Percentiles rank a stretch among this genome's conserved stretches.
These are phyloP conservation scores for Poicephalus meyeri DNA, from an alignment of 2,113 vertebrate species.

Conservation along the genomic window DNA sequence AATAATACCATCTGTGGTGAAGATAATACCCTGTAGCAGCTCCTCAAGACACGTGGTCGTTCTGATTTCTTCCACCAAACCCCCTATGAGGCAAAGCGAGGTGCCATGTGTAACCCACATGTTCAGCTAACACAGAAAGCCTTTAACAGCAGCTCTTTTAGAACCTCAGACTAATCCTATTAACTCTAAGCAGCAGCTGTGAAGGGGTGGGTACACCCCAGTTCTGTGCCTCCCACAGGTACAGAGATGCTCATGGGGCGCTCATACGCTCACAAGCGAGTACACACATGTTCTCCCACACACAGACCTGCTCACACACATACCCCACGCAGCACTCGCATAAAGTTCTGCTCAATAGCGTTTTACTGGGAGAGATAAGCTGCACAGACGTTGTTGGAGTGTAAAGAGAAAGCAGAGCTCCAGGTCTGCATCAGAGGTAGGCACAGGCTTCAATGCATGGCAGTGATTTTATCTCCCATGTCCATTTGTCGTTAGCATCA, in stretches of 20 bases:
- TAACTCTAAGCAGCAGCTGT: constrained; percentile 8
- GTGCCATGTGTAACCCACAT: not conserved
- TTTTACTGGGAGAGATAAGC: not conserved
- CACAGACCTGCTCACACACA: not conserved
- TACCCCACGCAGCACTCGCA: not conserved
- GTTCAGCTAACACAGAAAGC: constrained; percentile 13
- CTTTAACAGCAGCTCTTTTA: constrained; percentile 5
- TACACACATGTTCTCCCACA: not conserved
- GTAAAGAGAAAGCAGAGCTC: not conserved
- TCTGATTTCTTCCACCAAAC: not conserved
- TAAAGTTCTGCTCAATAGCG: not conserved
- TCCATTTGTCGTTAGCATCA: constrained; percentile 12
- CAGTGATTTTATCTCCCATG: constrained; percentile 18
- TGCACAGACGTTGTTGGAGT: not conserved
- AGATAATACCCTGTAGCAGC: constrained; percentile 35
- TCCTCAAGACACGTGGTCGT: not conserved
- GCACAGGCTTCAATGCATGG: not conserved
- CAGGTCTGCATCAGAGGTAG: not conserved
- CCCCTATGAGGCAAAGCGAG: not conserved
- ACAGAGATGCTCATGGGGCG: not conserved
- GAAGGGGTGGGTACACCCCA: not conserved
- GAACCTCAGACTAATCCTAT: constrained; percentile 43
- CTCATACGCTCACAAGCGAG: not conserved
- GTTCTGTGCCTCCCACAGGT: not conserved
- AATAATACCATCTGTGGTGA: constrained; percentile 32